Percentiles rank a stretch among this genome's conserved stretches.
These are phyloP conservation scores for Todiramphus saurophagus DNA, from an alignment of 2,113 vertebrate species.

Conservation along the genomic window DNA sequence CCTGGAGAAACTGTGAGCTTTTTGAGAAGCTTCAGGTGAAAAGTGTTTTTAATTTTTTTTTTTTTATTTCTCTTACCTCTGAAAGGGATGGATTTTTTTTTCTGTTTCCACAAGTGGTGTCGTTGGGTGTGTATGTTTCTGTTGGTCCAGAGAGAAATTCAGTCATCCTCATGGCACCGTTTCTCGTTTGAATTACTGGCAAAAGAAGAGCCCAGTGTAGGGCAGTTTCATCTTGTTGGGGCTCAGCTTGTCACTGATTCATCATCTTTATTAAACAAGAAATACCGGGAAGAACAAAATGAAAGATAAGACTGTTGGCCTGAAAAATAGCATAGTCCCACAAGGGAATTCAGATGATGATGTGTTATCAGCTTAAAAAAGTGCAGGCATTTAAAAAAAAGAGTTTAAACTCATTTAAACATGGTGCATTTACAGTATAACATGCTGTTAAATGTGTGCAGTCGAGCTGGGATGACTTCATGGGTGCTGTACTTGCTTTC, in stretches of 20 bases:
- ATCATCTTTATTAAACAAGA: conserved; percentile 41
- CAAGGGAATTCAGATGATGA: background rate
- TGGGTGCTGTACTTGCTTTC: conserved; percentile 9
- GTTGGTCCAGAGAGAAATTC: background rate
- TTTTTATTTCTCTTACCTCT: background rate
- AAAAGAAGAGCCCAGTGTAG: background rate
- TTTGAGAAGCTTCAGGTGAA: background rate
- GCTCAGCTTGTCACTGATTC: conserved; percentile 24
- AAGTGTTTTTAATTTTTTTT: background rate
- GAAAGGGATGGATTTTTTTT: background rate
- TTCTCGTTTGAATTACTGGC: background rate
- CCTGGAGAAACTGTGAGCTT: background rate
- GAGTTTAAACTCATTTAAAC: background rate
- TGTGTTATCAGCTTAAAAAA: conserved; percentile 30
- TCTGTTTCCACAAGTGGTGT: background rate
- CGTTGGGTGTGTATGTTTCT: background rate
- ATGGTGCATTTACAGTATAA: background rate
- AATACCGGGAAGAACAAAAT: background rate
- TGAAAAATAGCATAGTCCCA: background rate
- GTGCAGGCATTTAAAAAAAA: background rate
- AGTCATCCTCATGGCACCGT: background rate
- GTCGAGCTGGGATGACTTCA: background rate
- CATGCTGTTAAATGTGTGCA: conserved; percentile 2
- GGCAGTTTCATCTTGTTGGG: background rate
- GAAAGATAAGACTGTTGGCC: conserved; percentile 9